Base-by-base conservation (phyloP, 2,113 vertebrate species). In the Sebastes fasciatus region DNA sequence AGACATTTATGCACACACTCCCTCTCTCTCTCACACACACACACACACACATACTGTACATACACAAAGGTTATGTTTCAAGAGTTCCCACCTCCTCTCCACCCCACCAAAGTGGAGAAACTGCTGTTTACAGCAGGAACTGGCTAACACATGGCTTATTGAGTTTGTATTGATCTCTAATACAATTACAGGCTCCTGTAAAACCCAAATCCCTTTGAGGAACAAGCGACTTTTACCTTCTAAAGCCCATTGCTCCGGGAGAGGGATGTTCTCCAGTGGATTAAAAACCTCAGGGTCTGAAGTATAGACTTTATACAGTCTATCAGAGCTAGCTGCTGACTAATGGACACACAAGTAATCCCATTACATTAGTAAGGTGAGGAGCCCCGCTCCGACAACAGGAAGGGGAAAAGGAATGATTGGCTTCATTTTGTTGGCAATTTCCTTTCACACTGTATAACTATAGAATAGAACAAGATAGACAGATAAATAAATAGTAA, bases 111-210 rank as follows among this genome's bases (percentile, higher is more conserved):
- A 77, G 77, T 83, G 80, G 77, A 86, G 78, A 88, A 90, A 91
- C 52, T 84, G 91, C 89, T 89, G 89, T 88, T 94, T 87, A 84
- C 83, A 89, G 91, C 91, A 91, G 89, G 83, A 89, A 87, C 77
- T 73, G 83, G 80, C 92, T 84, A 90, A 92, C 87, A 86, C 87
- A 68, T 64, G 60, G 72, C 86, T 86, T 90, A 94, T 90, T 86
- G 87, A 82, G 80, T 95, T 94, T 93, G 74, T 85, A 94, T 94
- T 75, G 93, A 94, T 92, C 93, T 73, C 74, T 91, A 89, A 93
- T 91, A 89, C 84, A 88, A 93, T 94, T 92, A 89, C 85, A 51
- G 76, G 43, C 6, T 79, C 78, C 87, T 75, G 88, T 89, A 88
- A 88, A 93, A 91, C 83, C 84, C 80, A 83, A 88, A 91, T 83